Evolutionary conservation across 2,888 invertebrate species (phyloP).

Genomic region (Oasisia sp.): DNA sequence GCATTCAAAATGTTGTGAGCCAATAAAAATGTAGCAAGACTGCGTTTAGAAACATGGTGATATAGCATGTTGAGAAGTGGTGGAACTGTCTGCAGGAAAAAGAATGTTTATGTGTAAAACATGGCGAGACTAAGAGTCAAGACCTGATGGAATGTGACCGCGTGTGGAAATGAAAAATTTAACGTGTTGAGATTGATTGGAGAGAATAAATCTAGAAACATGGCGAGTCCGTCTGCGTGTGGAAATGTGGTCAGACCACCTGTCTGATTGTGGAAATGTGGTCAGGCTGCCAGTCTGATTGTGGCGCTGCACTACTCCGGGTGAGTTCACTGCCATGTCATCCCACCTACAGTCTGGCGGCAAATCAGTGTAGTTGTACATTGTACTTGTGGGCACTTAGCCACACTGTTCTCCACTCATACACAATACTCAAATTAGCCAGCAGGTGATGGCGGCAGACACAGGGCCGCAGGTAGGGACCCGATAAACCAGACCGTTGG

Average conservation of each 20-base stretch:
- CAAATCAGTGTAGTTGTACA: neutral
- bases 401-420: neutral
- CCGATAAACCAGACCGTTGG: neutral
- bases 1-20: too few species aligned
- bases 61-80: too few species aligned
- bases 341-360: neutral
- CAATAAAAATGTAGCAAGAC: too few species aligned
- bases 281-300: neutral
- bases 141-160: too few species aligned
- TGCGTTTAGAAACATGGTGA: too few species aligned
- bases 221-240: neutral
- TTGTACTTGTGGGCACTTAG: neutral
- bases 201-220: neutral
- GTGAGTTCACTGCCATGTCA: neutral
- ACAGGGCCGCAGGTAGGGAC: neutral
- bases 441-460: neutral
- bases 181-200: too few species aligned
- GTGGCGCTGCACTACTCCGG: neutral
- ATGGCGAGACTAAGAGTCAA: too few species aligned
- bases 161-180: too few species aligned
- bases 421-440: slow-evolving; percentile 5
- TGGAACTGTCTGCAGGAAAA: too few species aligned
- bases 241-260: too few species aligned
- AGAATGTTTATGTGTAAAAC: too few species aligned
- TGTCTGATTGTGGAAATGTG: too few species aligned